Conservation (phyloP, 2,113 vertebrate genomes). For the Erpornis zantholeuca region DNA sequence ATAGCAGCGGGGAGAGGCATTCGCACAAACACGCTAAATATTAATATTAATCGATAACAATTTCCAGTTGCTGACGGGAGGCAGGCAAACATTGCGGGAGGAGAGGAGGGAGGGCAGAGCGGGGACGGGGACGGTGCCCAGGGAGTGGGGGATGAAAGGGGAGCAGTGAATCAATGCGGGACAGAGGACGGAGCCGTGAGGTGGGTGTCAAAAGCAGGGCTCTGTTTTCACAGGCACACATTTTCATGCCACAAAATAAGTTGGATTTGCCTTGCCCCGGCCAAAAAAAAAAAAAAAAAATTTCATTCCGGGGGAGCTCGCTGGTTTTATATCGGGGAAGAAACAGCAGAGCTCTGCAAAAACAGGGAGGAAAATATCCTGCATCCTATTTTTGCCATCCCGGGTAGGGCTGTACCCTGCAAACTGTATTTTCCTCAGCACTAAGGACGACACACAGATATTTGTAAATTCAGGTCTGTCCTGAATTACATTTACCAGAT, state of each 20-base stretch:
- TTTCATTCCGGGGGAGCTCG: background rate
- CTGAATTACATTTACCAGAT: background rate
- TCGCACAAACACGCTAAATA: constrained; percentile 88
- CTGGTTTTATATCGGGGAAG: background rate
- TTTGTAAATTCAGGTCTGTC: background rate
- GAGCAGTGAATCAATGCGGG: constrained; percentile 42
- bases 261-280: background rate
- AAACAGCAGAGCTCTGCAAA: background rate
- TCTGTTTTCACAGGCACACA: constrained; percentile 22
- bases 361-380: background rate
- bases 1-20: constrained; percentile 82
- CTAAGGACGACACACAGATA: fast-evolving
- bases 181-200: constrained; percentile 56
- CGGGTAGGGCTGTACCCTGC: fast-evolving
- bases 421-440: background rate
- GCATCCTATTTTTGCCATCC: background rate
- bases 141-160: background rate
- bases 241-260: constrained; percentile 18
- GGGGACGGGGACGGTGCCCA: background rate
- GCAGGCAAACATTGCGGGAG: background rate
- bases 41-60: constrained; percentile 92
- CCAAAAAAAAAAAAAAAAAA: background rate
- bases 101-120: background rate
- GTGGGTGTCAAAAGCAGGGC: constrained; percentile 62
- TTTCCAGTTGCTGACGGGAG: constrained; percentile 81